phyloP scores from a whole-genome alignment of 2,888 invertebrate species.

The Coecobrya sp. region DNA sequence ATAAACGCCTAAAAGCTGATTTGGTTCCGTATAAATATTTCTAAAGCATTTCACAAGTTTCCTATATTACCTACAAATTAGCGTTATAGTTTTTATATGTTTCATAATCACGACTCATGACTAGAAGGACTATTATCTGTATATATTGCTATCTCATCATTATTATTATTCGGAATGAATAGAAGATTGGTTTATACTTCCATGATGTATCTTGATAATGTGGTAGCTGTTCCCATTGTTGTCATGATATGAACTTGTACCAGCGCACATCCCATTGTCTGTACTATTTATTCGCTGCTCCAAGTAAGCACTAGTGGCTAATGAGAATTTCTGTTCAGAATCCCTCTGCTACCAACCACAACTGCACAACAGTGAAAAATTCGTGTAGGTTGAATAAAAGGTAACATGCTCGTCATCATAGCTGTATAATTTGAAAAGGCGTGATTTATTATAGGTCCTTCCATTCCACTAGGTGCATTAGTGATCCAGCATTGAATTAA shows the following conservation, averaged over 20 bases:
- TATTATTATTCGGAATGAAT: background rate
- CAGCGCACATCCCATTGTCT: background rate
- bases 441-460: slow-evolving; percentile 14
- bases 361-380: too few relatives aligned
- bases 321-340: background rate
- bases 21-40: too few relatives aligned
- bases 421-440: slow-evolving; percentile 23
- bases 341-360: background rate
- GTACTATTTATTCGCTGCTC: background rate
- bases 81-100: too few relatives aligned
- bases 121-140: too few relatives aligned
- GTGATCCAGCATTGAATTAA: background rate
- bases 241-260: background rate
- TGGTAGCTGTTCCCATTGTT: background rate
- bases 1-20: too few relatives aligned
- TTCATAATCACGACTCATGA: too few relatives aligned
- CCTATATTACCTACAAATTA: too few relatives aligned
- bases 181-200: background rate
- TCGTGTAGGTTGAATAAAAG: background rate
- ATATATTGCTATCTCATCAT: too few relatives aligned
- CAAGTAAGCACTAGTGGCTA: slow-evolving; percentile 40
- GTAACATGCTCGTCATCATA: background rate
- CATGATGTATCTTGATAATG: background rate
- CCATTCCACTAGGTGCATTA: background rate
- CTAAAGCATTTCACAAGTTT: too few relatives aligned